Evolutionary conservation across 2,113 vertebrate genomes (phyloP).

Genomic region (Heliornis fulica): DNA sequence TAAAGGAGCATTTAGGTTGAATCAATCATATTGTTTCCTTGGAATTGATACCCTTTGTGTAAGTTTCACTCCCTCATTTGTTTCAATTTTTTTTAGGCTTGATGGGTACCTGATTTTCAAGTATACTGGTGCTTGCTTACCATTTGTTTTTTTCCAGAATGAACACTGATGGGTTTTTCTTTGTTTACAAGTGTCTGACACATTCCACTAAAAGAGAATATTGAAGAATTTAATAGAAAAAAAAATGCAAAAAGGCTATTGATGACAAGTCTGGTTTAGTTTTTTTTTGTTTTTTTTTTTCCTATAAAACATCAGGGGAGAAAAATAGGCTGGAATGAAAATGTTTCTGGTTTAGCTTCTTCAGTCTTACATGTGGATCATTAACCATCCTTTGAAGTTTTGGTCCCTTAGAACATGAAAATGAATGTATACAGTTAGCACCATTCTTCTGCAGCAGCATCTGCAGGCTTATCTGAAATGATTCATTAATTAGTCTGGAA

Average conservation of each 20-base stretch:
- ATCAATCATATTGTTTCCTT: background rate
- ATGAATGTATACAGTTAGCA: background rate
- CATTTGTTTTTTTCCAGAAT: background rate
- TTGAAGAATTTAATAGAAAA: background rate
- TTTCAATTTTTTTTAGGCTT: background rate
- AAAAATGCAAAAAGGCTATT: background rate
- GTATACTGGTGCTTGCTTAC: background rate
- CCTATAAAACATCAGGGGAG: background rate
- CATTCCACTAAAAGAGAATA: background rate
- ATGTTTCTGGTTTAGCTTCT: background rate
- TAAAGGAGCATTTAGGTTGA: background rate
- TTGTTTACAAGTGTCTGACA: background rate
- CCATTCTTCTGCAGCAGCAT: slow-evolving; percentile 2
- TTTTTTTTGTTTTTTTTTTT: background rate
- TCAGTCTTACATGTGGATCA: background rate
- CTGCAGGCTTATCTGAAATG: background rate
- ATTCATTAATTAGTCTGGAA: background rate
- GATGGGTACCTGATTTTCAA: background rate
- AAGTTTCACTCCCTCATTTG: background rate
- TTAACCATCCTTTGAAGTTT: slow-evolving; percentile 1
- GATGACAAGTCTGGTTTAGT: background rate
- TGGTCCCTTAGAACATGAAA: background rate
- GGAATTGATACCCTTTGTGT: background rate
- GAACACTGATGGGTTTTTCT: background rate
- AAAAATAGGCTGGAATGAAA: background rate